Evolutionary conservation across 2,113 vertebrate species (phyloP).

Genomic region (Cyprichromis sp.): DNA sequence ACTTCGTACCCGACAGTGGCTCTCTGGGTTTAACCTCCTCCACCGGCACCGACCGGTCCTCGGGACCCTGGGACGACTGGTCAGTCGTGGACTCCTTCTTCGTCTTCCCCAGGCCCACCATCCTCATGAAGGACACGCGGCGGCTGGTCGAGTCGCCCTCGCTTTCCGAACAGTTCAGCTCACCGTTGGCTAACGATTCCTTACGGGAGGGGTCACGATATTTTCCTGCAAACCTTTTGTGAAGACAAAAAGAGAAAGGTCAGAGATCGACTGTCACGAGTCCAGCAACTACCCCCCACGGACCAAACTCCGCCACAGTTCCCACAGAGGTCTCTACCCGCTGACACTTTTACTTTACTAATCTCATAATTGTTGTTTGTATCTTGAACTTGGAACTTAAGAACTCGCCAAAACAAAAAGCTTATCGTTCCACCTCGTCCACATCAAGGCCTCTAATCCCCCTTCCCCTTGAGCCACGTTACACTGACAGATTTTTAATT

Average conservation of each 20-base stretch:
- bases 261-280: background rate
- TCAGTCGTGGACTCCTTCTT: slow-evolving; percentile 70
- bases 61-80: slow-evolving; percentile 52
- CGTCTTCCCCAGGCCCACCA: slow-evolving; percentile 73
- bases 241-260: background rate
- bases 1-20: slow-evolving; percentile 78
- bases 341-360: background rate
- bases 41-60: slow-evolving; percentile 60
- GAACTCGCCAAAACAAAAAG: background rate
- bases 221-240: slow-evolving; percentile 64
- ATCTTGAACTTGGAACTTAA: background rate
- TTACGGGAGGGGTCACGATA: slow-evolving; percentile 63
- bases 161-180: slow-evolving; percentile 44
- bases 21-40: slow-evolving; percentile 75
- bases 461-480: background rate
- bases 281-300: background rate
- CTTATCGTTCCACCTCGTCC: background rate
- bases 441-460: background rate
- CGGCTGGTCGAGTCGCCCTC: slow-evolving; percentile 59
- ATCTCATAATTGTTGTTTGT: background rate
- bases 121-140: slow-evolving; percentile 76
- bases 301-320: background rate
- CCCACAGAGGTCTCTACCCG: background rate
- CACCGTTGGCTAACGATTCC: slow-evolving; percentile 48
- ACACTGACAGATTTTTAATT: background rate